Evolutionary conservation across 2,888 invertebrate genomes (phyloP).

Genomic region (Geotrupes spiniger): DNA sequence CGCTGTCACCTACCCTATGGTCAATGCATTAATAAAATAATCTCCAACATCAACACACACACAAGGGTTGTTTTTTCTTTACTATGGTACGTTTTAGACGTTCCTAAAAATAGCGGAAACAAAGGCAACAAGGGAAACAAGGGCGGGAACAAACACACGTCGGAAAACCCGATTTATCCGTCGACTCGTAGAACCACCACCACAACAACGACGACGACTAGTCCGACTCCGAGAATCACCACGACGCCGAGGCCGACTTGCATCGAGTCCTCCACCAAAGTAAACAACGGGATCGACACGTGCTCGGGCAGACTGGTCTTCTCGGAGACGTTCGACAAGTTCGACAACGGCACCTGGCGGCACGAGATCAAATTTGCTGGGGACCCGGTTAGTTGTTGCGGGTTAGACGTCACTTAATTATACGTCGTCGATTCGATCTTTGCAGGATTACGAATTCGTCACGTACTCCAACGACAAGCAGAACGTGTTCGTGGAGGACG

Average conservation of each 20-base stretch:
- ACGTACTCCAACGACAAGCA: slow-evolving; percentile 59
- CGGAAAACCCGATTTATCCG: background rate
- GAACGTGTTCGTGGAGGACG: slow-evolving; percentile 54
- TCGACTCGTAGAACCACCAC: background rate
- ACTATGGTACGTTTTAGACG: slow-evolving; percentile 1
- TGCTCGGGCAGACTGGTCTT: slow-evolving; percentile 63
- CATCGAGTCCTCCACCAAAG: slow-evolving; percentile 14
- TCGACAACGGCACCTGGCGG: slow-evolving; percentile 50
- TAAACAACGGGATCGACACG: slow-evolving; percentile 25
- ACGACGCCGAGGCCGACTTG: slow-evolving; percentile 6
- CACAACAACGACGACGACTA: background rate
- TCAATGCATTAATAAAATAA: too few relatives aligned
- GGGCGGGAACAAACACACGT: background rate
- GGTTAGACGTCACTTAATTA: background rate
- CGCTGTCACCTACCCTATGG: too few relatives aligned
- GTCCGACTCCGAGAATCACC: background rate
- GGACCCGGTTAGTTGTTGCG: slow-evolving; percentile 58
- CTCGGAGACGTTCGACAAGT: slow-evolving; percentile 58
- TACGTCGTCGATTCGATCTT: too few relatives aligned
- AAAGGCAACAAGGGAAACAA: slow-evolving; percentile 9
- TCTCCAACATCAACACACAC: too few relatives aligned
- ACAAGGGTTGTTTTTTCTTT: too few relatives aligned
- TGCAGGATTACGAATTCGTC: slow-evolving; percentile 69
- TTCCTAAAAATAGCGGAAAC: slow-evolving; percentile 10
- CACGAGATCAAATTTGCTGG: slow-evolving; percentile 53